Conservation (phyloP, 2,113 vertebrate species). For the Boulengeromyrus knoepffleri region DNA sequence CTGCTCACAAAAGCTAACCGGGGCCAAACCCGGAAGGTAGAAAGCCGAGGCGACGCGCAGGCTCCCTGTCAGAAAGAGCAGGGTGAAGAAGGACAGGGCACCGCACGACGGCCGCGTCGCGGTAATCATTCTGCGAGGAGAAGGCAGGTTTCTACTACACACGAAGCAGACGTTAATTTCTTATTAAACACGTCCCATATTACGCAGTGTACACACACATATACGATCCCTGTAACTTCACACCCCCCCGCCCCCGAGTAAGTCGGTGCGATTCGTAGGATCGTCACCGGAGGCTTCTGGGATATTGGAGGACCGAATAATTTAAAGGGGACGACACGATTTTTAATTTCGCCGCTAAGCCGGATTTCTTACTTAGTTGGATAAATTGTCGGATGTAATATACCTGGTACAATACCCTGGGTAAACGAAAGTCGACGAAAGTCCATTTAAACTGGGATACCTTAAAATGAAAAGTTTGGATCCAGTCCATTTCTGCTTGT, state of each 20-base stretch:
- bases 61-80: conserved; percentile 30
- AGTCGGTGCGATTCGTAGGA: not conserved
- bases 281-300: conserved; percentile 25
- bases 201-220: not conserved
- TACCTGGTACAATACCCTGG: too few species aligned
- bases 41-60: conserved; percentile 50
- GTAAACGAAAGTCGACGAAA: not conserved
- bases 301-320: conserved; percentile 14
- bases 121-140: not conserved
- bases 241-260: not conserved
- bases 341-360: not conserved
- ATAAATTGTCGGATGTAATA: not conserved
- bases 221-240: not conserved
- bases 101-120: not conserved
- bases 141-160: not conserved
- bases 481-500: too few species aligned
- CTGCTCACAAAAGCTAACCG: conserved; percentile 80
- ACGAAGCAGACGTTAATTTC: not conserved
- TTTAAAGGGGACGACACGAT: not conserved
- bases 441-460: not conserved
- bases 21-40: conserved; percentile 84
- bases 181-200: conserved; percentile 17
- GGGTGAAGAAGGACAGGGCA: not conserved
- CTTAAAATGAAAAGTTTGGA: not conserved
- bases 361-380: not conserved